Evolutionary conservation across 2,888 invertebrate species (phyloP).

Genomic region (Kryphioiulus occultus): DNA sequence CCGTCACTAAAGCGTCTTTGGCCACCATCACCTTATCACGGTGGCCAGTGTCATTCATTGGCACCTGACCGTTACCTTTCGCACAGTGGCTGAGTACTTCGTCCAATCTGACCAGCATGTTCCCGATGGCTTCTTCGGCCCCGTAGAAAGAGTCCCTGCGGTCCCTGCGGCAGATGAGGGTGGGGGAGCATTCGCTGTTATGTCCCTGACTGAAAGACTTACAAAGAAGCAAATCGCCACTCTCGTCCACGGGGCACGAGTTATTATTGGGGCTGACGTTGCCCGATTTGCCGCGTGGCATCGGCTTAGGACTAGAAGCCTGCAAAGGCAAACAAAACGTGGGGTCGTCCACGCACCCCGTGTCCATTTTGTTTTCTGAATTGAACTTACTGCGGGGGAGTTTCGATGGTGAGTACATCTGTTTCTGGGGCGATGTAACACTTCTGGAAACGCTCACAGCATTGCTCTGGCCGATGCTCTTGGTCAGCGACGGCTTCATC

Average conservation of each 20-base stretch:
- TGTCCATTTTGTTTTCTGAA: not conserved
- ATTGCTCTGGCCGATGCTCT: not conserved
- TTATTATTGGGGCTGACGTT: conserved; percentile 4
- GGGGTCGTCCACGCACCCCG: not conserved
- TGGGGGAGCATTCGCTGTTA: not conserved
- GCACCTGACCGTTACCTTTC: not conserved
- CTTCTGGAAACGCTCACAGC: not conserved
- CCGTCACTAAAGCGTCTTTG: conserved; percentile 79
- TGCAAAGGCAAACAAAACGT: conserved; percentile 45
- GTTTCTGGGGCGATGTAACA: not conserved
- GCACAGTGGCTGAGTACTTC: conserved; percentile 62
- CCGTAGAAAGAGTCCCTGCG: conserved; percentile 52
- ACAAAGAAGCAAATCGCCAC: not conserved
- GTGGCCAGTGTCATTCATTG: conserved; percentile 55
- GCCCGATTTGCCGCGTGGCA: not conserved
- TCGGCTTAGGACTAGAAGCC: conserved; percentile 46
- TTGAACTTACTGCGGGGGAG: conserved; percentile 47
- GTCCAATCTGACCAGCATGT: conserved; percentile 53
- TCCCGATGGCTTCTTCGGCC: conserved; percentile 53
- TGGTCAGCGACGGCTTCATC: not conserved
- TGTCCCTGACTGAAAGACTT: not conserved
- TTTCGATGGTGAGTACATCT: conserved; percentile 37
- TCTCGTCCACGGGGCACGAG: not conserved
- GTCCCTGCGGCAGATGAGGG: conserved; percentile 24
- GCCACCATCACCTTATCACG: conserved; percentile 68